Percentiles rank a stretch among this genome's conserved stretches.
Conservation (phyloP, 2,888 invertebrate species). For the Rotaria magnacalcarata region DNA sequence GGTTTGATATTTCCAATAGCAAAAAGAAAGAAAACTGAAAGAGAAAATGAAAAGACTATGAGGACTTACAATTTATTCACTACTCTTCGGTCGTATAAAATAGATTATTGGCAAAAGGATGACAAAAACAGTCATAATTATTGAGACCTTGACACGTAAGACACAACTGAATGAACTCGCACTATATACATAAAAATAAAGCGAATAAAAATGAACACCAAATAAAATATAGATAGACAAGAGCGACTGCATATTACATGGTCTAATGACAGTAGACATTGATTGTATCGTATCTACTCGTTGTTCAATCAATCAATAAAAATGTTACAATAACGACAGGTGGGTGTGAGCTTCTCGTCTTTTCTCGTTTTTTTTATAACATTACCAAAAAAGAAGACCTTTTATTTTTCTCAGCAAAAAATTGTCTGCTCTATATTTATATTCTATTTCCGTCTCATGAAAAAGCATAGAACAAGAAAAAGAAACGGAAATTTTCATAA, state of each 20-base stretch:
- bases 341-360: not conserved
- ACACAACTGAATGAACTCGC: not conserved
- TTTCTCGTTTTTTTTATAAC: not conserved
- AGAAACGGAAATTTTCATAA: not conserved
- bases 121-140: not conserved
- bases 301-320: not conserved
- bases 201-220: not conserved
- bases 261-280: not conserved
- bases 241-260: not conserved
- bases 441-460: not conserved
- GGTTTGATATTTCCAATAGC: not conserved
- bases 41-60: not conserved
- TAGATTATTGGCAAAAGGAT: not conserved
- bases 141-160: not conserved
- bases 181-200: not conserved
- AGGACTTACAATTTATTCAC: not conserved
- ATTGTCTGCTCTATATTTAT: not conserved
- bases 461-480: not conserved
- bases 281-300: not conserved
- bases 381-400: not conserved
- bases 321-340: not conserved
- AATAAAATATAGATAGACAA: not conserved
- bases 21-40: not conserved
- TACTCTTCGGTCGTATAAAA: not conserved
- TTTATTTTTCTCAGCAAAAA: not conserved